phyloP scores from a whole-genome alignment of 2,113 vertebrate species.

The Neotoma lepida region DNA sequence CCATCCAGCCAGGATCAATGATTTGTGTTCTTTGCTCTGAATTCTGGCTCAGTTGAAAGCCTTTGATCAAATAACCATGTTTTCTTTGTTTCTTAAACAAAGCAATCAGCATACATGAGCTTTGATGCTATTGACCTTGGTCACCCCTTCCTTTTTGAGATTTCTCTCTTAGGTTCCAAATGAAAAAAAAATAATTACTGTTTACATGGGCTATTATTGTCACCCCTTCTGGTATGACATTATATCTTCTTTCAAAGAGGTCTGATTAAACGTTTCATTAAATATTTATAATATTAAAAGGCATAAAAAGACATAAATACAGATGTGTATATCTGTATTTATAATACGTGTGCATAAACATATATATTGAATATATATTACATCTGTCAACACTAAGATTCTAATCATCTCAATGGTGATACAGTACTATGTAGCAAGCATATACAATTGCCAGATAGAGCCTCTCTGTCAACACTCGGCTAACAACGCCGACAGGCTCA shows the following conservation, averaged over 20 bases:
- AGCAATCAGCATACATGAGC: not conserved
- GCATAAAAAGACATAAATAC: not conserved
- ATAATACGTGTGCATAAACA: not conserved
- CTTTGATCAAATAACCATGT: slow-evolving; percentile 56
- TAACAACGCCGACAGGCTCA: not conserved
- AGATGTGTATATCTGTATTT: slow-evolving; percentile 17
- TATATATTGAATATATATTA: not conserved
- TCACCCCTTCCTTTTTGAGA: not conserved
- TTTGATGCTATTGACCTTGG: not conserved
- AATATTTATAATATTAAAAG: slow-evolving; percentile 60
- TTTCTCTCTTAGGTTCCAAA: slow-evolving; percentile 37
- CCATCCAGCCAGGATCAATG: slow-evolving; percentile 70
- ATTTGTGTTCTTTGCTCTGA: slow-evolving; percentile 76
- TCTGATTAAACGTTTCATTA: slow-evolving; percentile 58
- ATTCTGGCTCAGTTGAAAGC: slow-evolving; percentile 71
- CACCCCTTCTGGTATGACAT: not conserved
- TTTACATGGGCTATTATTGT: not conserved
- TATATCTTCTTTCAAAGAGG: slow-evolving; percentile 16
- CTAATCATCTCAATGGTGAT: not conserved
- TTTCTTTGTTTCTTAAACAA: slow-evolving; percentile 1
- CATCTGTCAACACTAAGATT: slow-evolving; percentile 26
- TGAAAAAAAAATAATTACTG: not conserved
- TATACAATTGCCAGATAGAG: not conserved
- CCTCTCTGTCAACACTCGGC: not conserved
- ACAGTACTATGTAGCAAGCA: not conserved